Evolutionary conservation across 2,797 vertebrate species (phyloP).

Genomic region (Catamblyrhynchus diadema): DNA sequence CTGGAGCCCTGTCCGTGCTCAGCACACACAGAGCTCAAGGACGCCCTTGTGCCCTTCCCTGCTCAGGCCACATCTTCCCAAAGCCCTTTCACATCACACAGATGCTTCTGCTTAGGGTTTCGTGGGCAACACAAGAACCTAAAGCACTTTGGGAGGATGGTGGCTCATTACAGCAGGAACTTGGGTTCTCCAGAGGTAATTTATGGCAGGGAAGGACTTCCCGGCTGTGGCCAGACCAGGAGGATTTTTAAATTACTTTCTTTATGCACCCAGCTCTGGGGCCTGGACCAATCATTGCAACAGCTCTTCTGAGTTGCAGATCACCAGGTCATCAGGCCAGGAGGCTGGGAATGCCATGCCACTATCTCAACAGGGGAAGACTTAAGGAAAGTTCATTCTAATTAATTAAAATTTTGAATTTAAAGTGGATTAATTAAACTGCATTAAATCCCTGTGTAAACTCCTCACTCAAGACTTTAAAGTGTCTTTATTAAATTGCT

Average conservation of each 20-base stretch:
- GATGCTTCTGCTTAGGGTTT: constrained; percentile 33
- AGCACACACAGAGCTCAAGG: not conserved
- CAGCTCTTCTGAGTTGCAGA: not conserved
- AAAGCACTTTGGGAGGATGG: constrained; percentile 18
- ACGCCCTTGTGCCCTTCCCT: not conserved
- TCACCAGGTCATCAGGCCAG: not conserved
- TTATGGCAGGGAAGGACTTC: constrained; percentile 23
- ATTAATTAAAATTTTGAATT: constrained; percentile 48
- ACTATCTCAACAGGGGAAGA: not conserved
- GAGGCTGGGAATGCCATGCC: not conserved
- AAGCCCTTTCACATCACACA: not conserved
- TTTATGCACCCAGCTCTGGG: not conserved
- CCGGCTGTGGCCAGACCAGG: not conserved
- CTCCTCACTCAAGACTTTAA: constrained; percentile 41
- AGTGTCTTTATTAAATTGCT: constrained; percentile 55
- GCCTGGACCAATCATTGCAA: not conserved
- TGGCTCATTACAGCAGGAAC: constrained; percentile 19
- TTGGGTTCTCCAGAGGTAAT: constrained; percentile 16
- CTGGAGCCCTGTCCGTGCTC: constrained; percentile 4
- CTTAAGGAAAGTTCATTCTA: constrained; percentile 8
- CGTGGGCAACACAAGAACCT: not conserved
- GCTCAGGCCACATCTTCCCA: not conserved
- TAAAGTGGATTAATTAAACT: constrained; percentile 61
- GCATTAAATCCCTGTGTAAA: constrained; percentile 46
- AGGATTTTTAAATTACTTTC: constrained; percentile 12